A percentile compares a stretch with the other conserved stretches of the same genome.
phyloP scores from a whole-genome alignment of 2,797 vertebrate genomes.

The Synaphobranchus kaupii region DNA sequence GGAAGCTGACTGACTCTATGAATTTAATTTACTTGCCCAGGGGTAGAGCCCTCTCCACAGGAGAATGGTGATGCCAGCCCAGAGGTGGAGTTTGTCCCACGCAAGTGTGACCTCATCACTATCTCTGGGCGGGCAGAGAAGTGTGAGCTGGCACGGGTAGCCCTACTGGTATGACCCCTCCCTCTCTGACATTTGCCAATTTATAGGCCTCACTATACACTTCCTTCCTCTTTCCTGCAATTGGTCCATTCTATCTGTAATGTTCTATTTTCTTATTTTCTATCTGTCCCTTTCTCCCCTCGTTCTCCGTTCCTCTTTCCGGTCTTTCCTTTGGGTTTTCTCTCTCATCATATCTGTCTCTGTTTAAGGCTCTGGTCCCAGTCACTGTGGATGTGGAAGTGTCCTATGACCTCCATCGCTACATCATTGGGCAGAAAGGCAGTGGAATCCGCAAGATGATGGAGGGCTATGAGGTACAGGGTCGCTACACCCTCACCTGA shows the following conservation, averaged over 20 bases:
- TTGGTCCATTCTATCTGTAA: neutral
- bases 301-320: neutral
- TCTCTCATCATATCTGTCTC: neutral
- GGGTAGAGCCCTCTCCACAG: conserved; percentile 63
- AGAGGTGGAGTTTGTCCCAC: conserved; percentile 62
- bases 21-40: conserved; percentile 48
- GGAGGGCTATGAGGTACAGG: conserved; percentile 79
- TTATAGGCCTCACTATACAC: conserved; percentile 36
- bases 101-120: conserved; percentile 74
- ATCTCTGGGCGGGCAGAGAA: conserved; percentile 74
- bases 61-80: conserved; percentile 70
- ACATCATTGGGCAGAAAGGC: conserved; percentile 82
- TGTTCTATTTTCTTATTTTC: no score
- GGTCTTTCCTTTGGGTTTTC: neutral
- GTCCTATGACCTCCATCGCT: conserved; percentile 77
- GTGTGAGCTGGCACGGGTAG: conserved; percentile 70
- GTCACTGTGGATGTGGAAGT: conserved; percentile 75
- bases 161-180: conserved; percentile 66
- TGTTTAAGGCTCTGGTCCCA: conserved; percentile 73
- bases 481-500: neutral
- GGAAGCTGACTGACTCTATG: neutral
- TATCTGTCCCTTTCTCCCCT: neutral
- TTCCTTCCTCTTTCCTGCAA: no score
- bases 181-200: neutral
- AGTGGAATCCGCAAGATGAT: conserved; percentile 83